Conservation (phyloP, 2,888 invertebrate species). For the Diaperis boleti region DNA sequence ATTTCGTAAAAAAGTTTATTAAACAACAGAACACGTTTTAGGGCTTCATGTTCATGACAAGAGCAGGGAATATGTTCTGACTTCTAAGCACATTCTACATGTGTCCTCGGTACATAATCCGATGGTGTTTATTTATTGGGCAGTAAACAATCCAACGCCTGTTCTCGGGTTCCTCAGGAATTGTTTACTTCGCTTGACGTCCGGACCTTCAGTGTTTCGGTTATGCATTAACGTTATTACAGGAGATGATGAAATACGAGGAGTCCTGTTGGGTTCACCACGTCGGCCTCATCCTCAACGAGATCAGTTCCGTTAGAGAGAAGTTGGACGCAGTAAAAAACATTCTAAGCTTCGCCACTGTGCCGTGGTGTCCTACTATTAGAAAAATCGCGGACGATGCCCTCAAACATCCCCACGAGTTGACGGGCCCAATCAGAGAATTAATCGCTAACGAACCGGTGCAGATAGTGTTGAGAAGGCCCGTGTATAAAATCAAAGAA, state of each 20-base stretch:
- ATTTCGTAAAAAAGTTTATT: too few relatives aligned
- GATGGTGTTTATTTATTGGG: too few relatives aligned
- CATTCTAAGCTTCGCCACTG: conserved; percentile 52
- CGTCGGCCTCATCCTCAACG: conserved; percentile 53
- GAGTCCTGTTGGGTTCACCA: conserved; percentile 55
- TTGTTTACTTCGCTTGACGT: too few relatives aligned
- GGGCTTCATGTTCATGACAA: too few relatives aligned
- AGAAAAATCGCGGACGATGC: conserved; percentile 53
- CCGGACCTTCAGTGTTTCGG: too few relatives aligned
- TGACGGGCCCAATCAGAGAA: conserved; percentile 61
- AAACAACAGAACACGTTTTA: too few relatives aligned
- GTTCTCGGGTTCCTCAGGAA: too few relatives aligned
- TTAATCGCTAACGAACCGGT: conserved; percentile 63
- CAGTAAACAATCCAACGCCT: too few relatives aligned
- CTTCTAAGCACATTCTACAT: too few relatives aligned
- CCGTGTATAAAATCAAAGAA: conserved; percentile 62
- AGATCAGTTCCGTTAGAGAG: conserved; percentile 52
- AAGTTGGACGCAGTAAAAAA: conserved; percentile 53
- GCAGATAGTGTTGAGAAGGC: conserved; percentile 66
- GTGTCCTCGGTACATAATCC: too few relatives aligned
- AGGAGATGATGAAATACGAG: conserved; percentile 54
- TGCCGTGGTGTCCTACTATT: conserved; percentile 58
- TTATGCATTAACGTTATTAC: too few relatives aligned
- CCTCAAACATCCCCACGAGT: conserved; percentile 57
- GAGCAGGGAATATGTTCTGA: too few relatives aligned